Evolutionary conservation across 2,113 vertebrate genomes (phyloP), one percentile per base, ranked within the genome.

Genomic region (Baryphthengus martii): DNA sequence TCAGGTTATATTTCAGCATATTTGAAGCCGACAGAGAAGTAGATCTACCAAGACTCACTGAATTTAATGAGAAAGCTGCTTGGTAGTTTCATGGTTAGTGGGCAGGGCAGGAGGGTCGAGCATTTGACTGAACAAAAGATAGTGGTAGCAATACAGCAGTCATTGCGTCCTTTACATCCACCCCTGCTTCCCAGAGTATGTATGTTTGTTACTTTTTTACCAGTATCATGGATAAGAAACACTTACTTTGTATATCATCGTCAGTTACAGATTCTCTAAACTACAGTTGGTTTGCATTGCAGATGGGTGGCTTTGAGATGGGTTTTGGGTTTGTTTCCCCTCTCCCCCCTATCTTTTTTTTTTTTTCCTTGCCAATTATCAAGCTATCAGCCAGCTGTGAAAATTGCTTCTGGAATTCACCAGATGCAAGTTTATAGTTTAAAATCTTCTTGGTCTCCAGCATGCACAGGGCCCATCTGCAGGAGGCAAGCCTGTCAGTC

Each of bases 331-430:
- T 61, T 49, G 18, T 9, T 45, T 11, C 7, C 12, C 4, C 6
- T 6, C 9, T 11, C 2, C 5, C 8, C 14, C 16, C 24, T 11
- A 28, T 18, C 12, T n/a, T 31, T 6, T 11, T 2, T 9, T 10
- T 29, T 75, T 83, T 85, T 42, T 66, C 53, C 45, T 81, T 86
- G 53, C 16, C 56, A 89, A 89, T 82, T 62, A 66, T 14, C 35
- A 80, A 76, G 39, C 56, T 66, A 25, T 59, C 50, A 76, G 44
- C 26, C 74, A 80, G 62, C 26, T 80, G 55, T 65, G 40, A 59
- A 75, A 70, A 71, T 33, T 62, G 45, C 26, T 84, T 80, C 45
- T 62, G 55, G 39, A 80, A 84, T 80, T 84, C 45, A 77, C 52
- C 42, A 88, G 68, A 62, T 52, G 52, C 37, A 50, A 17, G 20